Percentiles rank a stretch among this genome's conserved stretches.
phyloP scores from a whole-genome alignment of 2,888 invertebrate species.

The Apamea epomidion region DNA sequence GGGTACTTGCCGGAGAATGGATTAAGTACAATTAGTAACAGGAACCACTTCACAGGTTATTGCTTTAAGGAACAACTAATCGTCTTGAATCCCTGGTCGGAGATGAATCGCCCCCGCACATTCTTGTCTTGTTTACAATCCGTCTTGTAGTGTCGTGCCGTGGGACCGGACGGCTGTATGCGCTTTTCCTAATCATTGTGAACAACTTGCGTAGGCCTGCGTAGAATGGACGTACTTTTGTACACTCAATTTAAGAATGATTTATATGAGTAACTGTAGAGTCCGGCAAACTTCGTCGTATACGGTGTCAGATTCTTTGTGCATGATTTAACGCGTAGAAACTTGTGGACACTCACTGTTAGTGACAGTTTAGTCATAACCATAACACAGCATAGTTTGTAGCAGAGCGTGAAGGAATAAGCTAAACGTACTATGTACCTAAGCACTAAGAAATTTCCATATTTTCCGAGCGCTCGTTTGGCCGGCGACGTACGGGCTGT shows the following conservation, averaged over 20 bases:
- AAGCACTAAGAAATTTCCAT: constrained; percentile 24
- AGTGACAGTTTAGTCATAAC: constrained; percentile 3
- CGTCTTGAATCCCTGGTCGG: constrained; percentile 69
- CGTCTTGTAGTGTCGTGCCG: constrained; percentile 72
- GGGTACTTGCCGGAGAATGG: constrained; percentile 67
- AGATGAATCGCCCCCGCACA: constrained; percentile 80
- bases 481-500: constrained; percentile 16
- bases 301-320: constrained; percentile 20
- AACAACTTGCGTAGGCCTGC: constrained; percentile 69
- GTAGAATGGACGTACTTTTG: constrained; percentile 51
- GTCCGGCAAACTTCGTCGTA: constrained; percentile 23
- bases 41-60: constrained; percentile 76
- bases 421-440: background rate
- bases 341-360: constrained; percentile 9
- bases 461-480: constrained; percentile 40
- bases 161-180: constrained; percentile 69
- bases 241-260: constrained; percentile 52
- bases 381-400: constrained; percentile 7
- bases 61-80: constrained; percentile 74
- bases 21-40: constrained; percentile 79
- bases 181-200: constrained; percentile 72
- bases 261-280: constrained; percentile 40
- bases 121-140: constrained; percentile 78
- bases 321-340: constrained; percentile 11
- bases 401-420: background rate